Evolutionary conservation across 2,113 vertebrate genomes (phyloP), one percentile per base, ranked within the genome.

Genomic region (Siniperca chuatsi): DNA sequence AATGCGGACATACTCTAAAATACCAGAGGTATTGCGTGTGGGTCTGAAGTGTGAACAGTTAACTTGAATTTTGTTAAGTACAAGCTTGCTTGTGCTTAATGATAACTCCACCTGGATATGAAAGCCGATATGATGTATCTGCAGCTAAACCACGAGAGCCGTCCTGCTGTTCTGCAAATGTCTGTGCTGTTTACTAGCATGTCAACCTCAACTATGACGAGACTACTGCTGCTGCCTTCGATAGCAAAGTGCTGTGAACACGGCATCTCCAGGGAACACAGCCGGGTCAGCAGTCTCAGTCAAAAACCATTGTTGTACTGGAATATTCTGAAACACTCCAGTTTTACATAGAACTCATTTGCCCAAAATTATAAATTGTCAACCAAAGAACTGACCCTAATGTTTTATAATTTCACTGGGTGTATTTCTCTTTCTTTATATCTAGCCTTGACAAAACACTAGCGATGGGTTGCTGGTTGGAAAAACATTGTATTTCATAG

Each of bases 371-470:
- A 44, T 1, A 64, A 54, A 18, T 1, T 12, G 4, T n/a, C 37
- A 62, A 37, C 18, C 37, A 72, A 10, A 44, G 33, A 42, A 46
- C 25, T 70, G 55, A 62, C 44, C 68, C 16, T 0, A 40, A 42
- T 2, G 62, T 69, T 57, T 70, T 50, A 23, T 15, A 50, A 33
- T 8, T 68, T 62, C 46, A 57, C 29, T 46, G 33, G 25, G 48
- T 60, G 46, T 54, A 25, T 76, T 50, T 77, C 54, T 77, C 23
- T 48, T 71, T 37, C 33, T 81, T 73, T 76, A 77, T 78, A 83
- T 90, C 70, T 83, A 88, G 57, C 55, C 35, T 35, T 37, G 15
- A 40, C 29, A 54, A 73, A 89, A 83, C 64, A 81, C 33, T 5
- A 18, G 42, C 20, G 33, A 8, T 1, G 8, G 20, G 6, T 4